Evolutionary conservation across 2,888 invertebrate genomes (phyloP).

Genomic region (Rotaria sp.): DNA sequence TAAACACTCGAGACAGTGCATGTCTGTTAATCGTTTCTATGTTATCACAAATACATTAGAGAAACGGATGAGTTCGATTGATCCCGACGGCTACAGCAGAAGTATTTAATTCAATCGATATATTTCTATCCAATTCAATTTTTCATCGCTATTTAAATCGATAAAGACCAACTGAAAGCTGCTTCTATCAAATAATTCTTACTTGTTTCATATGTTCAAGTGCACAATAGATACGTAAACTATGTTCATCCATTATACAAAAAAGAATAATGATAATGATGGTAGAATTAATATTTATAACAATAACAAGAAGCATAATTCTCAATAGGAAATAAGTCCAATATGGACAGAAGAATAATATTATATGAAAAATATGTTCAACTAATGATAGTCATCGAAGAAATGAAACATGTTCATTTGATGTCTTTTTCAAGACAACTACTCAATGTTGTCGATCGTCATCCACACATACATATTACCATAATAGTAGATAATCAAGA

Average conservation of each 20-base stretch:
- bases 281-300: neutral
- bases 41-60: neutral
- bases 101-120: neutral
- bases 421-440: neutral
- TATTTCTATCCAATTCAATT: neutral
- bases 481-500: neutral
- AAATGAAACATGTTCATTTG: neutral
- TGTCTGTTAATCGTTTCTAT: conserved; percentile 10
- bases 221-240: conserved; percentile 31
- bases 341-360: neutral
- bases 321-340: neutral
- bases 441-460: neutral
- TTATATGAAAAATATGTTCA: neutral
- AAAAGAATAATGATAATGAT: neutral
- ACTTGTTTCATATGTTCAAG: conserved; percentile 40
- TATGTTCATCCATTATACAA: conserved; percentile 34
- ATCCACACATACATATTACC: neutral
- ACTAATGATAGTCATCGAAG: neutral
- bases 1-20: neutral
- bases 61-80: neutral
- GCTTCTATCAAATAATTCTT: neutral
- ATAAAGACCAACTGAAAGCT: neutral
- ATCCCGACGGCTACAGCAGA: neutral
- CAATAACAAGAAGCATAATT: neutral
- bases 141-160: neutral